Evolutionary conservation across 2,888 invertebrate genomes (phyloP).

Genomic region (Sphaerophoria rueppellii): DNA sequence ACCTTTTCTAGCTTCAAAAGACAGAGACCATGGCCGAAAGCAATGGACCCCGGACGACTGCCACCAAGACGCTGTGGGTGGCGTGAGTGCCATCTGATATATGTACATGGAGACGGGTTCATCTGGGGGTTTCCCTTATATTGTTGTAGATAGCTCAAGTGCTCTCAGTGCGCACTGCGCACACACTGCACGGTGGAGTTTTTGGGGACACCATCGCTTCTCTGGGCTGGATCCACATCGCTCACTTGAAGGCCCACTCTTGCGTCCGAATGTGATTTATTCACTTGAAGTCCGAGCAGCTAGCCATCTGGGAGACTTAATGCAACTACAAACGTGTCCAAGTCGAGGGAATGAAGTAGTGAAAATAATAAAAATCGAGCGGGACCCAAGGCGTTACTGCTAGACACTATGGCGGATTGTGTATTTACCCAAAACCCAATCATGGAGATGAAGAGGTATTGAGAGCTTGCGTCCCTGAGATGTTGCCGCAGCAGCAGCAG

Average conservation of each 20-base stretch:
- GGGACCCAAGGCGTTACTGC: constrained; percentile 53
- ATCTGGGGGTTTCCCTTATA: constrained; percentile 68
- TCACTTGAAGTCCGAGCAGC: constrained; percentile 64
- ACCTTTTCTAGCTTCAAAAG: constrained; percentile 48
- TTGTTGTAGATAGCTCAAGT: constrained; percentile 47
- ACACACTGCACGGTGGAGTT: constrained; percentile 32
- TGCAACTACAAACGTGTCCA: no score
- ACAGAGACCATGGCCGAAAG: constrained; percentile 32
- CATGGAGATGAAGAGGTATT: constrained; percentile 52
- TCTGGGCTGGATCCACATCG: constrained; percentile 62
- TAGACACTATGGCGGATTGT: constrained; percentile 63
- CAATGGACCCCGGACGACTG: constrained; percentile 11
- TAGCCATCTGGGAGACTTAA: constrained; percentile 71
- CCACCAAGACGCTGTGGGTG: constrained; percentile 61
- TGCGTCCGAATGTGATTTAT: constrained; percentile 71
- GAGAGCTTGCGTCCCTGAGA: constrained; percentile 52
- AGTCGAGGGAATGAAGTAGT: constrained; percentile 23
- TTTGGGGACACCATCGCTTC: constrained; percentile 57
- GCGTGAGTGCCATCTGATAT: constrained; percentile 73
- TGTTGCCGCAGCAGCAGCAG: constrained; percentile 15
- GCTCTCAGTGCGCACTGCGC: constrained; percentile 51
- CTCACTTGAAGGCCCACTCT: constrained; percentile 68
- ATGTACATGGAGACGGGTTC: constrained; percentile 61
- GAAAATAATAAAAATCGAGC: constrained; percentile 56
- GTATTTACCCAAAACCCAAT: constrained; percentile 12